Conservation (phyloP, 2,888 invertebrate genomes). For the Cosmopolites sordidus region DNA sequence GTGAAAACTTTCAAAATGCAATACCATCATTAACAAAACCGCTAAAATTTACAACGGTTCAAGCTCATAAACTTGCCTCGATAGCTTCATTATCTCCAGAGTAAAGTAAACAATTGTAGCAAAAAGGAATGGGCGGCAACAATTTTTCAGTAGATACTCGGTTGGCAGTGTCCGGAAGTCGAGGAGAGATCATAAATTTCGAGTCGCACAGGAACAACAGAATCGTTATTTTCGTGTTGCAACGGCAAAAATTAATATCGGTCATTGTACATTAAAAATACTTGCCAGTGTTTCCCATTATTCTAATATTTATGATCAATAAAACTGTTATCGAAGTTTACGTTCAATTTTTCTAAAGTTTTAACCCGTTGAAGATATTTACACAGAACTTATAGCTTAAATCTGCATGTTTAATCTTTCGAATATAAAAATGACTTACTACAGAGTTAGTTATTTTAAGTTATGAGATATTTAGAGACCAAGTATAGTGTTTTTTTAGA, state of each 20-base stretch:
- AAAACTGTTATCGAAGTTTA: background rate
- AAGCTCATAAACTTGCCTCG: no score
- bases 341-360: background rate
- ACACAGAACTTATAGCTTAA: no score
- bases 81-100: background rate
- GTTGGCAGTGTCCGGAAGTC: constrained; percentile 7
- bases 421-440: no score
- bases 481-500: no score
- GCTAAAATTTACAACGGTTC: no score
- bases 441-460: no score
- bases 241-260: constrained; percentile 20
- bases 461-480: no score
- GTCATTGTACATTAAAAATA: constrained; percentile 1
- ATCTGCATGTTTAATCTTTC: no score
- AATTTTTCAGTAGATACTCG: constrained; percentile 2
- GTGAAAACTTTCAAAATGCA: no score
- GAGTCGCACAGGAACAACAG: constrained; percentile 12
- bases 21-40: no score
- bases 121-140: background rate
- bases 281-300: background rate
- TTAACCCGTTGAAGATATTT: background rate
- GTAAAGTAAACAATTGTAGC: background rate
- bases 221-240: constrained; percentile 12
- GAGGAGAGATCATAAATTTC: constrained; percentile 12
- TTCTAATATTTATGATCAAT: background rate